Base-by-base conservation (phyloP, 2,888 invertebrate genomes). In the Tenthredo distinguenda region DNA sequence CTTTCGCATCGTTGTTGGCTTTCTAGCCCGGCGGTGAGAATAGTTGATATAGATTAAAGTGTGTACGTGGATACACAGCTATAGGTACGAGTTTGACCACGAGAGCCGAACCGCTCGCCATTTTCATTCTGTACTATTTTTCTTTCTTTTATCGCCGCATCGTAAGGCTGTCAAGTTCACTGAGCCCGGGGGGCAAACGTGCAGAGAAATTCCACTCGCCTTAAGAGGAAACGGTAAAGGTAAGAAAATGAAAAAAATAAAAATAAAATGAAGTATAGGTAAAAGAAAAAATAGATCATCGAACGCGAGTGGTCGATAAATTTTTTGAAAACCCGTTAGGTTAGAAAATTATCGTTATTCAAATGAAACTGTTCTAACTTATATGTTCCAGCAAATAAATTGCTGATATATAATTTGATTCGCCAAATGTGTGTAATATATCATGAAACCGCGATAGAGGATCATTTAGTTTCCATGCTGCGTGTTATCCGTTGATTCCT, bases 51-150 rank as follows among this genome's bases (percentile, higher is more conserved):
- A 47, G 21, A 76, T 26, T 12, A 15, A 18, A 26, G 47, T 76
- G 55, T 40, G 18, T 18, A 55, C 2, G 77, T 50, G 34, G 34
- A 1, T n/a, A 34, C 34, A 77, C 55, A 34, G 68, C 12, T 18
- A 12, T 68, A 58, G 47, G 47, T 47, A 68, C 15, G 55, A 50
- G 50, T 34, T 77, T 50, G 50, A 77, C 55, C 77, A 62, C 55
- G 77, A 31, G n/a, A 47, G 18, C 34, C 40, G 62, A 47, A 15
- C 47, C 12, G 18, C 62, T 58, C 81, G 81, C 81, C 62, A 81
- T 81, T 81, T 81, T 81, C 81, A 81, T 81, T 81, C 81, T 81
- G 81, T 81, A 81, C 81, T 81, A 81, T 81, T 81, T 81, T 81
- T 81, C 58, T 81, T 81, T 81, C 34, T 81, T 81, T 58, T 58